Base-by-base conservation (phyloP, 1,140 invertebrate species). In the Druon quercuslanigerum region DNA sequence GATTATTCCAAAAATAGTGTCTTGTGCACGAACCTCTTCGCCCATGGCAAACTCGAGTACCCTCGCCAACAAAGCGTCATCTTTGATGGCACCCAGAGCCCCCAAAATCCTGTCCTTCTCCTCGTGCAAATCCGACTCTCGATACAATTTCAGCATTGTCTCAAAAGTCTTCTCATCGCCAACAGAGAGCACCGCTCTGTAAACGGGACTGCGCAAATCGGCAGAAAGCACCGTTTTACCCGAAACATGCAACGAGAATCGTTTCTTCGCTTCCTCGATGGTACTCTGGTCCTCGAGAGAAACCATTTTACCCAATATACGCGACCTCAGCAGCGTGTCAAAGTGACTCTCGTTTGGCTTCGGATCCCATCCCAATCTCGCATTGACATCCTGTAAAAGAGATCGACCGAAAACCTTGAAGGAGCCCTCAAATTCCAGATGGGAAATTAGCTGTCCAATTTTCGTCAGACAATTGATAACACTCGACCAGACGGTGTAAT, bases 401-500 rank as follows among this genome's bases (percentile, higher is more conserved):
- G 93, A 92, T 11, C 94, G 91, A 9, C 95, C 95, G 84, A 95
- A 98, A 50, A 92, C 91, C 82, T 96, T 95, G 79, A 96, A 96
- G 7, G 25, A 13, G n/a, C 93, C 90, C 25, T 95, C 93, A 79
- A 95, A 93, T 66, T 96, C 94, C 0, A 96, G 96, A 88, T 97
- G 95, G 1, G 96, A 77, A 95, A 93, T 51, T 0, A 98, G 91
- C 6, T 94, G 92, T 17, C 94, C 93, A 16, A 98, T 91, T 87
- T 96, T 96, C 2, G 94, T 92, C 20, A 98, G 87, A 83, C 94
- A 95, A 84, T 95, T 95, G n/a, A 94, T 93, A 78, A 99, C 96
- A 13, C 95, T 96, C 2, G 93, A 95, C 97, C 97, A 99, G 0
- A 98, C 97, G 0, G 97, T 98, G 89, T 96, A 98, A 90, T 98